Conservation (phyloP, 2,113 vertebrate genomes). For the Notarius quadriscutis region DNA sequence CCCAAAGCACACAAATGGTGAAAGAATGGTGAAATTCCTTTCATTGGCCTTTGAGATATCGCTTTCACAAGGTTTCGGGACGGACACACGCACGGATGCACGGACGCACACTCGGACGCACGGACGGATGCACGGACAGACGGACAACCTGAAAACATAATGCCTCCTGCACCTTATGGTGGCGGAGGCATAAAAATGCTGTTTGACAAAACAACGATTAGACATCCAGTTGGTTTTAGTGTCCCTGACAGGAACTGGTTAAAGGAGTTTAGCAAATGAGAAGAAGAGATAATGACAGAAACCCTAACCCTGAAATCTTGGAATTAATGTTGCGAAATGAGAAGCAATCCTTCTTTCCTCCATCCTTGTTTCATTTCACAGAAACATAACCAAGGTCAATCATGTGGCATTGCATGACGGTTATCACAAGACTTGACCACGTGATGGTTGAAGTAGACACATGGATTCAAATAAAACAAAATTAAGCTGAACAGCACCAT, state of each 20-base stretch:
- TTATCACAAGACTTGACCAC: background rate
- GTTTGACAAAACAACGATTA: background rate
- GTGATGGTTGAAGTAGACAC: background rate
- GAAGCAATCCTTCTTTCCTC: constrained; percentile 37
- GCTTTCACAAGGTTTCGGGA: too few relatives aligned
- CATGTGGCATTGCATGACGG: background rate
- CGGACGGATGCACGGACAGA: too few relatives aligned
- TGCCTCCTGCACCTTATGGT: too few relatives aligned
- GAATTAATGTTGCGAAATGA: background rate
- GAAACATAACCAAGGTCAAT: constrained; percentile 2
- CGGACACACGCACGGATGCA: too few relatives aligned
- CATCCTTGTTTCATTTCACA: constrained; percentile 12
- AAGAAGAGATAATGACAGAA: background rate
- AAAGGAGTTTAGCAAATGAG: constrained; percentile 20
- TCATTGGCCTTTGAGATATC: too few relatives aligned
- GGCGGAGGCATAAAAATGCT: too few relatives aligned
- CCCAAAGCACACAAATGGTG: too few relatives aligned
- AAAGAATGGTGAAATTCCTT: too few relatives aligned
- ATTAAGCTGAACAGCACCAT: background rate
- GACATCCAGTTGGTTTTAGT: background rate
- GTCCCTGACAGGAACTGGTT: constrained; percentile 58
- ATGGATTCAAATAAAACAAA: background rate
- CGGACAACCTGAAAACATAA: too few relatives aligned
- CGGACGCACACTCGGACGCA: too few relatives aligned
- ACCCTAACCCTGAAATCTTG: background rate